Conservation (phyloP, 2,888 invertebrate species). For the Pterobdella sp. region DNA sequence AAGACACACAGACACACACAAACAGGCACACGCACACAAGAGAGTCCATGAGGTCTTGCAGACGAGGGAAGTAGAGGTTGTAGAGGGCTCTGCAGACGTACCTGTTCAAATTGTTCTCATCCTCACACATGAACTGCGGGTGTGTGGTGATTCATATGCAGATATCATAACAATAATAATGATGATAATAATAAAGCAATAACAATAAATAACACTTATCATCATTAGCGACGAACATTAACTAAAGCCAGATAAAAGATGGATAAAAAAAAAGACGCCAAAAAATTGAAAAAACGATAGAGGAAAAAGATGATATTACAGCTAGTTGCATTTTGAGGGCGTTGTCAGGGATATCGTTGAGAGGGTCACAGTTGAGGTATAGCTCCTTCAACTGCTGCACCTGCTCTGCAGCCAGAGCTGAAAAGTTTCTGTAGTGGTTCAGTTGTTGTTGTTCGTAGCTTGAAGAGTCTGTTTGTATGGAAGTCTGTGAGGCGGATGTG, state of each 20-base stretch:
- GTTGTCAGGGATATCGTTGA: neutral
- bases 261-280: too few species aligned
- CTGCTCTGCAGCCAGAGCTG: neutral
- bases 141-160: neutral
- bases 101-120: neutral
- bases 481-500: neutral
- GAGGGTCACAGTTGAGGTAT: neutral
- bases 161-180: too few species aligned
- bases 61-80: constrained; percentile 7
- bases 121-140: constrained; percentile 6
- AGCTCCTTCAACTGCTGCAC: neutral
- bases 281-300: too few species aligned
- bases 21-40: neutral
- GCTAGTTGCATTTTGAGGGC: neutral
- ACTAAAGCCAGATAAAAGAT: too few species aligned
- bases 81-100: constrained; percentile 19
- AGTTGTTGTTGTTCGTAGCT: neutral
- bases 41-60: neutral
- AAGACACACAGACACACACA: neutral
- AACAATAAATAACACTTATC: too few species aligned
- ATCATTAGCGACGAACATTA: too few species aligned
- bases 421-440: neutral
- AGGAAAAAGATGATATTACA: too few species aligned
- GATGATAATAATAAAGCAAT: too few species aligned
- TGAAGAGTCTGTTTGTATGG: too few species aligned